phyloP scores from a whole-genome alignment of 2,888 invertebrate species.

The Brachypalpus laphriformis region DNA sequence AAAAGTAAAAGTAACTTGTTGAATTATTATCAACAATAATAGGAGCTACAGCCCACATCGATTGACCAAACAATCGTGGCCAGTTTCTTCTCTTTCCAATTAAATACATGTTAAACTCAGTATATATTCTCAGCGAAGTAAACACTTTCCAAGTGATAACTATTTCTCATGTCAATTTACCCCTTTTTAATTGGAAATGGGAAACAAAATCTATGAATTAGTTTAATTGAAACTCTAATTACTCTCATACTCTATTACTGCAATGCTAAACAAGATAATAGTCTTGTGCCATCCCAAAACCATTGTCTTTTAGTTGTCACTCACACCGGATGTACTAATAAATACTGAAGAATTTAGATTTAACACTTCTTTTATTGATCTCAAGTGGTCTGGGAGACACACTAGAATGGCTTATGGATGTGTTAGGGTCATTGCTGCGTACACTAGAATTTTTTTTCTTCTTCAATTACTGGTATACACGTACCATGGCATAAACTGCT shows the following conservation, averaged over 20 bases:
- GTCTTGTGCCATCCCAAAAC: background rate
- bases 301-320: background rate
- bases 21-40: background rate
- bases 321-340: slow-evolving; percentile 39
- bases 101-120: background rate
- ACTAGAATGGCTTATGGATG: background rate
- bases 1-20: background rate
- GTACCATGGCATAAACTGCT: slow-evolving; percentile 18
- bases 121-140: background rate
- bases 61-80: background rate
- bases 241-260: slow-evolving; percentile 1
- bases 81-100: background rate
- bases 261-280: background rate
- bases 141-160: background rate
- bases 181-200: slow-evolving; percentile 15
- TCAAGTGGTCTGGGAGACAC: slow-evolving; percentile 22
- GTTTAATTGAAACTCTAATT: slow-evolving; percentile 18
- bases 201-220: slow-evolving; percentile 9
- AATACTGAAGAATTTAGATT: slow-evolving; percentile 24
- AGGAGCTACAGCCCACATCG: background rate
- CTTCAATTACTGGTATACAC: slow-evolving; percentile 13
- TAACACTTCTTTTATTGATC: slow-evolving; percentile 36
- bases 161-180: slow-evolving; percentile 22
- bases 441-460: slow-evolving; percentile 1
- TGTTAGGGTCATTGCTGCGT: slow-evolving; percentile 14